Conservation (phyloP, 2,113 vertebrate genomes). For the Phaethon lepturus region DNA sequence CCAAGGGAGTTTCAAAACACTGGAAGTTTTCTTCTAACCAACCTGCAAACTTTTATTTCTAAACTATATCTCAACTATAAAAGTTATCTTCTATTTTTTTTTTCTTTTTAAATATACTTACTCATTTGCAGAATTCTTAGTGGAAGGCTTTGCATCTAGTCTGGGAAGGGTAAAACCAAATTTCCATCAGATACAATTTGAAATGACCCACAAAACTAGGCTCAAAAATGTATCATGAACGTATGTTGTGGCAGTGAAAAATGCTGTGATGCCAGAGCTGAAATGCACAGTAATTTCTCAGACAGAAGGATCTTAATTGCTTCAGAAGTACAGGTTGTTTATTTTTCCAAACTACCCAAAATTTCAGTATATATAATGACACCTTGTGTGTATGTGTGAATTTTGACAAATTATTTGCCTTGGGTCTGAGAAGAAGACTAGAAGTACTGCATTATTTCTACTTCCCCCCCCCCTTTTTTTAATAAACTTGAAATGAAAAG, state of each 20-base stretch:
- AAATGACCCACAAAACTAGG: neutral
- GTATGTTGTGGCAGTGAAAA: neutral
- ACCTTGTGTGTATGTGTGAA: neutral
- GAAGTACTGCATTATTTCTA: neutral
- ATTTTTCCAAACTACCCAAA: neutral
- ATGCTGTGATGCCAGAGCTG: neutral
- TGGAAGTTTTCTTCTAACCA: neutral
- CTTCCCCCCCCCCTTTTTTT: fast-evolving
- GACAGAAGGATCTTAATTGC: neutral
- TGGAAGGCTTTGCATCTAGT: neutral
- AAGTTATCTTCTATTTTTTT: neutral
- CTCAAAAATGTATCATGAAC: neutral
- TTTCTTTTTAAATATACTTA: neutral
- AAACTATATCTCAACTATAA: neutral
- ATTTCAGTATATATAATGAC: neutral
- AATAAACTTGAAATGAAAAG: neutral
- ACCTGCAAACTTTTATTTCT: neutral
- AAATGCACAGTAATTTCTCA: neutral
- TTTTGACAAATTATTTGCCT: neutral
- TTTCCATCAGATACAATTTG: neutral
- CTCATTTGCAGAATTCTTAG: neutral
- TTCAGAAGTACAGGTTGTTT: neutral
- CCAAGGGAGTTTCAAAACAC: constrained; percentile 15
- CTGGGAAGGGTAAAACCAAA: neutral
- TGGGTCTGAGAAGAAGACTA: neutral